Evolutionary conservation across 2,113 vertebrate genomes (phyloP).

Genomic region (Salminus brasiliensis): DNA sequence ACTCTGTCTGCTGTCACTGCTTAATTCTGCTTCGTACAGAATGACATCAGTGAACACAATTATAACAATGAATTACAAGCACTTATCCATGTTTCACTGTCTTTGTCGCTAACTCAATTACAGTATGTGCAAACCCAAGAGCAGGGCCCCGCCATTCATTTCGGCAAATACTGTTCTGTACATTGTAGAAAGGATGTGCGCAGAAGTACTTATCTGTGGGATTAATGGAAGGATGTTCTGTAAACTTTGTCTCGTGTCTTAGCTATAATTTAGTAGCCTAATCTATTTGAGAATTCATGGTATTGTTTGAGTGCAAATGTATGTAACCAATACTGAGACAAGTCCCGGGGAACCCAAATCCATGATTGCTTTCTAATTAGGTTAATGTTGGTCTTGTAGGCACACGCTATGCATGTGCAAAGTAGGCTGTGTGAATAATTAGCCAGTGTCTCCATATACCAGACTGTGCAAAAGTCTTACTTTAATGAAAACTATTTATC

Average conservation of each 20-base stretch:
- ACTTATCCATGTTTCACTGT: not conserved
- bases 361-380: not conserved
- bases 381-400: not conserved
- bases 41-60: not conserved
- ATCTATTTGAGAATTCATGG: not conserved
- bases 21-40: conserved; percentile 39
- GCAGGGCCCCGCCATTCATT: not conserved
- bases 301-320: not conserved
- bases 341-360: not conserved
- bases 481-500: too few relatives aligned
- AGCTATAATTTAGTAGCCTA: not conserved
- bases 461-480: too few relatives aligned
- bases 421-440: not conserved
- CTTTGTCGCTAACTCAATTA: conserved; percentile 1
- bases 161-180: not conserved
- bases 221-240: not conserved
- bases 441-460: too few relatives aligned
- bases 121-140: not conserved
- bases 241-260: not conserved
- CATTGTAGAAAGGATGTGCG: not conserved
- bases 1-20: conserved; percentile 49
- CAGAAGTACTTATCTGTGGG: not conserved
- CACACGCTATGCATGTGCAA: not conserved
- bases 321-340: not conserved
- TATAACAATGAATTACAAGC: not conserved